Base-by-base conservation (phyloP, 2,888 invertebrate species). In the Cryptocephalus primarius region DNA sequence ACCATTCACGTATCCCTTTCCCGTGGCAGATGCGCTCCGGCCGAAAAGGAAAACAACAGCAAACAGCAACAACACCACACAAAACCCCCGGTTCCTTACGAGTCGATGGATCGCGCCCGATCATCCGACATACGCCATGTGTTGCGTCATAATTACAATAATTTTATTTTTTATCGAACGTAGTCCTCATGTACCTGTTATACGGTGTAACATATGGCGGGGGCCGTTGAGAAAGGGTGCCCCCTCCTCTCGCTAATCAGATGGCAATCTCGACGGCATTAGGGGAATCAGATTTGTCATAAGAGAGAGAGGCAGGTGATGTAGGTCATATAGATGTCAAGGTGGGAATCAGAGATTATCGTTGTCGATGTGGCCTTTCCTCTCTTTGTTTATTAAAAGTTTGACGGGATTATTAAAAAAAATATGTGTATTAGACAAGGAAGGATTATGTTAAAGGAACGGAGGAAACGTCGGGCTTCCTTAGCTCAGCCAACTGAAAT, bases 101-200 rank as follows among this genome's bases (percentile, higher is more conserved):
- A 39, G 36, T 47, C 32, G 34, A 44, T 46, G 41, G 31, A 51
- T 22, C 22, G 22, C 51, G 55, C 53, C 53, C 50, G 49, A 54
- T 54, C 53, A 52, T 44, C 56, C 53, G 55, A 55, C 62, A 61
- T 63, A 60, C 59, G 61, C 65, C 64, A 63, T 64, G 64, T 65
- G 64, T 64, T 68, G 64, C 59, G 62, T 67, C 64, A 67, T 68
- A 67, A 68, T 68, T 66, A 67, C 62, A 62, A 65, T 68, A 66
- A 67, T 65, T 64, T 53, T 22, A 22, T 22, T 22, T 22, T 22
- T 22, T 22, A 22, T 22, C 47, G 53, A 54, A 56, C 58, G 58
- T 58, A 52, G 50, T 50, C 51, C 54, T 48, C 48, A 39, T 44
- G 49, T 45, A 46, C 42, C 46, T 43, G 54, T 22, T 22, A 22